These are phyloP conservation scores for Lepisosteus oculatus DNA, from an alignment of 2,113 vertebrate genomes.

Conservation along the genomic window DNA sequence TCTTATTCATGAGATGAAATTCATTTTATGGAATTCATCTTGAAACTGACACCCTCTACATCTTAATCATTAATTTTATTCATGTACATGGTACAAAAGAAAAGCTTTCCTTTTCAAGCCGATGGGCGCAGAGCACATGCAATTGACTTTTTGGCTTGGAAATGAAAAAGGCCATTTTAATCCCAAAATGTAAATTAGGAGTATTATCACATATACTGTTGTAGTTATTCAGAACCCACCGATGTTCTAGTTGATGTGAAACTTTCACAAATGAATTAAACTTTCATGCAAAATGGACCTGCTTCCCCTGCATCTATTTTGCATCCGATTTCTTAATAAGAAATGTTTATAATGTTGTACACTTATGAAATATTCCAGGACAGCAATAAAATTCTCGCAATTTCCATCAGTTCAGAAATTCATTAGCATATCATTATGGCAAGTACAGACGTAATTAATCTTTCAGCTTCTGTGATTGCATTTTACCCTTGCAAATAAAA, in stretches of 20 bases:
- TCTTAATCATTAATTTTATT: conserved; percentile 4
- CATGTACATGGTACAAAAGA: neutral
- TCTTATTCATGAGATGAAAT: neutral
- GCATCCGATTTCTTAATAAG: neutral
- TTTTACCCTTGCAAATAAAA: neutral
- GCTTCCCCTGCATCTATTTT: neutral
- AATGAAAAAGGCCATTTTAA: neutral
- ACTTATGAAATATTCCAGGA: neutral
- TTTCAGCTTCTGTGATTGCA: neutral
- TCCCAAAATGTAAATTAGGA: neutral
- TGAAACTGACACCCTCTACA: neutral
- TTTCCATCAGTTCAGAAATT: conserved; percentile 7
- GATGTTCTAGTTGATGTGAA: neutral
- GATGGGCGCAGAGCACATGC: neutral
- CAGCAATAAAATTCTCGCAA: neutral
- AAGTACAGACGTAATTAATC: conserved; percentile 5
- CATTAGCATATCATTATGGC: conserved; percentile 4
- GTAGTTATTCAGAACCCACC: neutral
- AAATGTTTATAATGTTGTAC: neutral
- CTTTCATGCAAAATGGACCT: neutral
- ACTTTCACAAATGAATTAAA: neutral
- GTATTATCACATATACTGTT: neutral
- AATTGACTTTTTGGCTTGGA: neutral
- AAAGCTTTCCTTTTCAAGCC: neutral
- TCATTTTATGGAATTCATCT: neutral